Conservation (phyloP, 64 coral and sea anemone genomes). For the Stichodactyla mertensii region DNA sequence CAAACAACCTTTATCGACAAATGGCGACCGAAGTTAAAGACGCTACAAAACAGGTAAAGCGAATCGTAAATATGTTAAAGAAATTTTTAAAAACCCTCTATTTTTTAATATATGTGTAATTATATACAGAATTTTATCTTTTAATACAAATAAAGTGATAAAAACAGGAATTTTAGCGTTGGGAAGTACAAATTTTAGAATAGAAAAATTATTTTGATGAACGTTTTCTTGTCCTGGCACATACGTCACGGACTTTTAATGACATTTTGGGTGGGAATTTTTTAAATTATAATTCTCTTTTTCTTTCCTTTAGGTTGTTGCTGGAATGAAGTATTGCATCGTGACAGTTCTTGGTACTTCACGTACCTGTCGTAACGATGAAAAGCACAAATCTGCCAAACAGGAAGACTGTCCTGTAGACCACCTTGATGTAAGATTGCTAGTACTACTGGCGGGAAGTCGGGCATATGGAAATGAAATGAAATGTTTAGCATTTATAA, state of each 20-base stretch:
- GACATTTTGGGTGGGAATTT: not conserved
- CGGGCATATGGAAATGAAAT: too few species aligned
- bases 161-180: not conserved
- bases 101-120: too few species aligned
- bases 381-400: slow-evolving; percentile 52
- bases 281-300: not conserved
- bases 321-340: slow-evolving; percentile 79
- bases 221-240: not conserved
- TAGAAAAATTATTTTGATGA: not conserved
- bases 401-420: slow-evolving; percentile 72
- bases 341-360: slow-evolving; percentile 63
- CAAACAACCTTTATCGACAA: slow-evolving; percentile 87
- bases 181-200: too few species aligned
- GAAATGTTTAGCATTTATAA: too few species aligned
- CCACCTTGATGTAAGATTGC: slow-evolving; percentile 48
- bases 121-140: too few species aligned
- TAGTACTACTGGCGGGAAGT: too few species aligned
- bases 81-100: too few species aligned
- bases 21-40: slow-evolving; percentile 62
- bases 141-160: not conserved
- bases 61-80: not conserved
- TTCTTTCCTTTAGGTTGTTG: slow-evolving; percentile 58
- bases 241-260: not conserved
- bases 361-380: slow-evolving; percentile 73
- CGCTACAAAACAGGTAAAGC: slow-evolving; percentile 80